phyloP scores from a whole-genome alignment of 1,140 invertebrate species.

The Drosophila parvula region DNA sequence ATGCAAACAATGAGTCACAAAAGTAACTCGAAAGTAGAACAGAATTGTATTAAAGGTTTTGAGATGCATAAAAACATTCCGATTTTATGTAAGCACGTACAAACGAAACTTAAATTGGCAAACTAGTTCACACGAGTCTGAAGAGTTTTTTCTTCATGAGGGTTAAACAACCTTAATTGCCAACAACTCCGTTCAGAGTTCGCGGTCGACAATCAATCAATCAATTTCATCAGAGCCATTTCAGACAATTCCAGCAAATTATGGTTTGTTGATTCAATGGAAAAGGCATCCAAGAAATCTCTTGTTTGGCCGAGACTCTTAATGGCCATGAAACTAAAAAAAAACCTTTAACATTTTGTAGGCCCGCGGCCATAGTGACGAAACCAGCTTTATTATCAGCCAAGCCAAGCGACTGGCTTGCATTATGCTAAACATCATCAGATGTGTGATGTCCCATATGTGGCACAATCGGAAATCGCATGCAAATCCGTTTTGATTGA shows the following conservation, averaged over 20 bases:
- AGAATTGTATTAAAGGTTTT: not conserved
- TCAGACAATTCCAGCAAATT: slow-evolving; percentile 45
- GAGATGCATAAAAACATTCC: not conserved
- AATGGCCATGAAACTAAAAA: slow-evolving; percentile 37
- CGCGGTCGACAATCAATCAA: slow-evolving; percentile 46
- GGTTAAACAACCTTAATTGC: slow-evolving; percentile 53
- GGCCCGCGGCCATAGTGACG: slow-evolving; percentile 10
- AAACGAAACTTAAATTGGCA: slow-evolving; percentile 12
- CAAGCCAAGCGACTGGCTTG: not conserved
- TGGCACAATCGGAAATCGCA: slow-evolving; percentile 51
- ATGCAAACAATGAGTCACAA: slow-evolving; percentile 2
- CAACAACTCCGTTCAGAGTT: slow-evolving; percentile 29
- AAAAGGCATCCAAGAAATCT: slow-evolving; percentile 32
- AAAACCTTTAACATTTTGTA: slow-evolving; percentile 17
- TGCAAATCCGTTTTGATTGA: slow-evolving; percentile 49
- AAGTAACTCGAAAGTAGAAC: slow-evolving; percentile 7
- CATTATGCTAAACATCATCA: slow-evolving; percentile 35
- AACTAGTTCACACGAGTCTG: slow-evolving; percentile 43
- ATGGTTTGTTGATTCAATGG: slow-evolving; percentile 32
- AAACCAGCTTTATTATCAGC: slow-evolving; percentile 21
- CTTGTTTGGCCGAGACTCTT: slow-evolving; percentile 28
- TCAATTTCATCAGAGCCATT: slow-evolving; percentile 50
- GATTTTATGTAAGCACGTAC: not conserved
- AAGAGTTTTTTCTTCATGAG: slow-evolving; percentile 7
- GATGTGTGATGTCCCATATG: slow-evolving; percentile 15